Conservation (phyloP, 2,113 vertebrate species). For the Cygnus atratus region DNA sequence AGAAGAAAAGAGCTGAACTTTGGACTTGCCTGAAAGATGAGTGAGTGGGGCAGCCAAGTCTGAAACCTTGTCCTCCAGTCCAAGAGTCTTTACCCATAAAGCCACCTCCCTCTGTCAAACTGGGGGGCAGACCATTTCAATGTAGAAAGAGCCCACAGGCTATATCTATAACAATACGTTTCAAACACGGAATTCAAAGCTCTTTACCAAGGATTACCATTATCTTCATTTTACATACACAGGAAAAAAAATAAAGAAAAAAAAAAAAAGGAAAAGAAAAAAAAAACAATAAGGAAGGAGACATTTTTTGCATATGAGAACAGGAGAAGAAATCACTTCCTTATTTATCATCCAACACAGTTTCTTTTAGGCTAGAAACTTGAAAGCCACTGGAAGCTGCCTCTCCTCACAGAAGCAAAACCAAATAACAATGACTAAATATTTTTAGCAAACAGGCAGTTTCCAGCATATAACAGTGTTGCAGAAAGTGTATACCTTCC, state of each 20-base stretch:
- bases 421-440: not conserved
- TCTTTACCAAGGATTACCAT: slow-evolving; percentile 19
- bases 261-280: too few relatives aligned
- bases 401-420: not conserved
- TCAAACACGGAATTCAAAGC: slow-evolving; percentile 29
- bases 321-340: not conserved
- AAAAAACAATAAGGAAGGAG: not conserved
- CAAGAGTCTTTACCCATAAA: not conserved
- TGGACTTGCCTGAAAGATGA: not conserved
- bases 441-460: not conserved
- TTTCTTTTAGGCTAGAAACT: not conserved
- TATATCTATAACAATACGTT: not conserved
- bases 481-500: not conserved
- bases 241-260: not conserved
- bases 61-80: not conserved
- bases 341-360: not conserved
- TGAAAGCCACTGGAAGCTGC: not conserved
- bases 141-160: not conserved
- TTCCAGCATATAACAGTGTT: not conserved
- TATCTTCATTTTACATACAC: slow-evolving; percentile 31
- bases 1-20: not conserved
- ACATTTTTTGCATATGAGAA: not conserved
- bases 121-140: not conserved
- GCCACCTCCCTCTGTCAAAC: not conserved
- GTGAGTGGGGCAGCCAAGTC: not conserved